Evolutionary conservation across 2,888 invertebrate genomes (phyloP).

Genomic region (Pachliopta kotzebuea): DNA sequence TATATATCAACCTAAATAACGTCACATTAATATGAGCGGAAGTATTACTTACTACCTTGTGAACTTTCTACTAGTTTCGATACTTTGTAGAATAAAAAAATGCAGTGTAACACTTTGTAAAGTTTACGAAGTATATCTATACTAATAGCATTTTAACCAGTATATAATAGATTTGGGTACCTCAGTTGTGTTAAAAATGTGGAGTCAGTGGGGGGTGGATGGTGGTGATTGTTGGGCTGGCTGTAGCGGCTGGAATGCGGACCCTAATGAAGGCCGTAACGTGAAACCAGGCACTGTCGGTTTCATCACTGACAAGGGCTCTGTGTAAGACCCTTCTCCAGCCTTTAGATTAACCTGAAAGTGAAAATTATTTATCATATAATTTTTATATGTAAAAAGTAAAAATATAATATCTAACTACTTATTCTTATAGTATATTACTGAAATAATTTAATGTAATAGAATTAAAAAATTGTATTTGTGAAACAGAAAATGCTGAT

Average conservation of each 20-base stretch:
- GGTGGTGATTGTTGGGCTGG: slow-evolving; percentile 43
- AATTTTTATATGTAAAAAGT: no score
- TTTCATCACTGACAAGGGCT: slow-evolving; percentile 72
- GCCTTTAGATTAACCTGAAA: slow-evolving; percentile 83
- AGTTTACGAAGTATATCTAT: not conserved
- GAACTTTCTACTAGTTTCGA: no score
- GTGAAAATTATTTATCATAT: slow-evolving; percentile 5
- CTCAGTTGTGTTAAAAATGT: slow-evolving; percentile 26
- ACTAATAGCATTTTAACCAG: slow-evolving; percentile 10
- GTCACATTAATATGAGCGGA: no score
- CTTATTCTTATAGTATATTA: no score
- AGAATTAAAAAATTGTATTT: no score
- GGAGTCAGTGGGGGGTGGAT: slow-evolving; percentile 35
- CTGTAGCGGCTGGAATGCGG: slow-evolving; percentile 88
- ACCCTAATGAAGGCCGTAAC: slow-evolving; percentile 88
- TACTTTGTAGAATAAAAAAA: not conserved
- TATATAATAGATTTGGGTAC: slow-evolving; percentile 1
- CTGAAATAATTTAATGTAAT: no score
- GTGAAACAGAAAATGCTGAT: no score
- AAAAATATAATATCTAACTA: no score
- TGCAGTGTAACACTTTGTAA: not conserved
- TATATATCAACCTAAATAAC: no score
- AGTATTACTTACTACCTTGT: no score
- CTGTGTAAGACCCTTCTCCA: slow-evolving; percentile 62
- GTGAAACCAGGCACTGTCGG: slow-evolving; percentile 85